phyloP scores from a whole-genome alignment of 2,113 vertebrate genomes.

The Ia io region DNA sequence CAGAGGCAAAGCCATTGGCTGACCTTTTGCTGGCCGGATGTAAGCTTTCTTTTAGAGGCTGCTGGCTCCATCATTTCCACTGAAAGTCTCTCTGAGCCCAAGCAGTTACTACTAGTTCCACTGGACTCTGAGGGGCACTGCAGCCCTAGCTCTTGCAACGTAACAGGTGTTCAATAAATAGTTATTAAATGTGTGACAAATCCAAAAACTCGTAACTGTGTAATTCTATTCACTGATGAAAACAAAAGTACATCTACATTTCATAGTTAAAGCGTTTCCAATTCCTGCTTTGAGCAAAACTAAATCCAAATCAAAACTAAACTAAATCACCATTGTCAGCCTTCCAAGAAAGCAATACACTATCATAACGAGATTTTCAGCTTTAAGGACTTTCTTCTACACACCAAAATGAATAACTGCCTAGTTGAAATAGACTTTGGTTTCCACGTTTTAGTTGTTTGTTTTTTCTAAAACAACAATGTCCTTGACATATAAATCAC shows the following conservation, averaged over 20 bases:
- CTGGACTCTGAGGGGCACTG: not conserved
- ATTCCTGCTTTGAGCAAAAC: conserved; percentile 9
- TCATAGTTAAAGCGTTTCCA: conserved; percentile 12
- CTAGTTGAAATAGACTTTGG: not conserved
- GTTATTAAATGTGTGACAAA: not conserved
- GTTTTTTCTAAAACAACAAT: not conserved
- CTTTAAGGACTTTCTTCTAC: not conserved
- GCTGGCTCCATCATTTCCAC: not conserved
- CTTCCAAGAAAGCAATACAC: conserved; percentile 14
- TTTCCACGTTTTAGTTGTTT: not conserved
- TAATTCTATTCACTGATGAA: conserved; percentile 32
- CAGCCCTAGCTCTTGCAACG: not conserved
- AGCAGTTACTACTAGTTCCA: not conserved
- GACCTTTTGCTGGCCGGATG: not conserved
- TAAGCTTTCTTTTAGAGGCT: not conserved
- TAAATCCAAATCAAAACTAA: conserved; percentile 16
- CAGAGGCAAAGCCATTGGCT: not conserved
- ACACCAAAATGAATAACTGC: not conserved
- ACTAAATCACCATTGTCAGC: not conserved
- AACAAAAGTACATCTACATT: not conserved
- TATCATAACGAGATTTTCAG: conserved; percentile 12
- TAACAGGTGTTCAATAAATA: not conserved
- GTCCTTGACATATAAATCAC: not conserved
- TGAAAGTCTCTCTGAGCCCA: not conserved
- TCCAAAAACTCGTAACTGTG: not conserved